Conservation (phyloP, 2,888 invertebrate species). For the Noctua comes region DNA sequence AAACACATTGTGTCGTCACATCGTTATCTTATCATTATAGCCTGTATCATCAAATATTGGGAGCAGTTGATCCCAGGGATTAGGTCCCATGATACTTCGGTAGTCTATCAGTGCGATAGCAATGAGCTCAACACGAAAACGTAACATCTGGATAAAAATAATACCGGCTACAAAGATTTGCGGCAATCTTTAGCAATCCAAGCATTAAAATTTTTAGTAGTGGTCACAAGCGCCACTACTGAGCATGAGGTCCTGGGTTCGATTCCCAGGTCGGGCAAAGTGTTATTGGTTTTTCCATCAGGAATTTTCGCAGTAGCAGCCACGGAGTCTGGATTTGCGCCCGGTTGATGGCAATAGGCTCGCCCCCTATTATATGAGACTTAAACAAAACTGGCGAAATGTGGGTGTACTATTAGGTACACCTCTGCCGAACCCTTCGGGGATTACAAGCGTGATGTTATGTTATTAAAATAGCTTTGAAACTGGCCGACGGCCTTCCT, state of each 20-base stretch:
- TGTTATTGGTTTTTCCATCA: no score
- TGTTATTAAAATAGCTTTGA: neutral
- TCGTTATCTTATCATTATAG: slow-evolving; percentile 43
- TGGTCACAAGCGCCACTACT: no score
- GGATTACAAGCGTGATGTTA: no score
- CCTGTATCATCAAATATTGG: slow-evolving; percentile 30
- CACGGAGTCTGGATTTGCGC: no score
- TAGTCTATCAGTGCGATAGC: slow-evolving; percentile 29
- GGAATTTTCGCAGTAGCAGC: no score
- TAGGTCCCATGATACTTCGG: slow-evolving; percentile 4
- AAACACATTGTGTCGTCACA: neutral
- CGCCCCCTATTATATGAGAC: no score
- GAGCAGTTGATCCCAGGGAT: slow-evolving; percentile 47
- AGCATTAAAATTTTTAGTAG: neutral
- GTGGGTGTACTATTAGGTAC: no score
- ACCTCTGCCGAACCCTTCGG: no score
- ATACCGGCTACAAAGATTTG: slow-evolving; percentile 8
- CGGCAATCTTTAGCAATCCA: neutral
- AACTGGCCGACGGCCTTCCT: neutral
- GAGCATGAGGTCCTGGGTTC: no score
- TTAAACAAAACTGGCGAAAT: no score
- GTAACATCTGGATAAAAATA: neutral
- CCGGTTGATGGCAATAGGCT: no score
- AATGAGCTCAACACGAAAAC: neutral
- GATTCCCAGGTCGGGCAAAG: no score